These are phyloP conservation scores for Geococcyx californianus DNA, from an alignment of 2,113 vertebrate species.

Conservation along the genomic window DNA sequence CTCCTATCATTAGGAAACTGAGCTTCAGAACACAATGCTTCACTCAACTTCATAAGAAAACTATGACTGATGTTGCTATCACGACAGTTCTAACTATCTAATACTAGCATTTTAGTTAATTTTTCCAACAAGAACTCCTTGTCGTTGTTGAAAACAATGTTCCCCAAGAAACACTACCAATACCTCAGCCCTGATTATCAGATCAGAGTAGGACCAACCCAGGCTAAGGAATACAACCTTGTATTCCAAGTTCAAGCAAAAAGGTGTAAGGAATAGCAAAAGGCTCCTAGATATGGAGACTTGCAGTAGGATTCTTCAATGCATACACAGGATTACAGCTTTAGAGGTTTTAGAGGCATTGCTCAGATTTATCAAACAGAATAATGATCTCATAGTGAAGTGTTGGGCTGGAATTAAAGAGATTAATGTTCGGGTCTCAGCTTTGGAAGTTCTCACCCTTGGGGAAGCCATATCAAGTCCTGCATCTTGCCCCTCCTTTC, in stretches of 20 bases:
- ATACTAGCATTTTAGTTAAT: neutral
- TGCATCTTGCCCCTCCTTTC: neutral
- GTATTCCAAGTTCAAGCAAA: neutral
- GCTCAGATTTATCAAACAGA: neutral
- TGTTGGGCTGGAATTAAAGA: conserved; percentile 7
- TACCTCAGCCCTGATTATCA: neutral
- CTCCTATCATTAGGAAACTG: neutral
- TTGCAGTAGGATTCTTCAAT: neutral
- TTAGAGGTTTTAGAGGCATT: neutral
- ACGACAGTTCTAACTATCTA: neutral
- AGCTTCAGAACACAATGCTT: neutral
- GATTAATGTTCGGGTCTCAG: neutral
- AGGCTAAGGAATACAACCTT: neutral
- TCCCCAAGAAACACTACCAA: neutral
- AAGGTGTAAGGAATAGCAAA: neutral
- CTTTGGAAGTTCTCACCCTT: conserved; percentile 6
- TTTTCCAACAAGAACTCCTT: neutral
- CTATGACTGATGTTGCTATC: neutral
- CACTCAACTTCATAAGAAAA: neutral
- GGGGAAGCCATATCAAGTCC: neutral
- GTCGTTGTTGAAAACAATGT: neutral
- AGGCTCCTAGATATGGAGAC: neutral
- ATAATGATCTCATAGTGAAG: neutral
- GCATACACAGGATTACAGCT: neutral
- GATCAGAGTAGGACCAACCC: neutral